Evolutionary conservation across 2,113 vertebrate species (phyloP).

Genomic region (Sebastes fasciatus): DNA sequence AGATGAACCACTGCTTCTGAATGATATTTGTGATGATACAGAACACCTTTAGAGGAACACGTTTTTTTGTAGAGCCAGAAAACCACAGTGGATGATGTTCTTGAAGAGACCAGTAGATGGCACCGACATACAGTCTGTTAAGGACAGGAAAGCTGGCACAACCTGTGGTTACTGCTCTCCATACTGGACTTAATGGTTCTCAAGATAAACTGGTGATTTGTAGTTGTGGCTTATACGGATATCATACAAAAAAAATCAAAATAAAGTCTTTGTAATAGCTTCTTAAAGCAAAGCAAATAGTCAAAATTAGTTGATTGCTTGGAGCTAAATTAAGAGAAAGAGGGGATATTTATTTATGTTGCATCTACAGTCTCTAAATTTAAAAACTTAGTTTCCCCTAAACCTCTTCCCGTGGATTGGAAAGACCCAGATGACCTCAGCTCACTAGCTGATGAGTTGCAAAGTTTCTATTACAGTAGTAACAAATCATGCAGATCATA

Average conservation of each 20-base stretch:
- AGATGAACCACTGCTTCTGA: neutral
- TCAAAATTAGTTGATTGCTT: neutral
- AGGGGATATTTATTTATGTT: neutral
- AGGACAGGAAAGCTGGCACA: neutral
- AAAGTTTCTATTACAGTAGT: neutral
- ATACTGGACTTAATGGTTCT: neutral
- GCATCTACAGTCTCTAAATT: neutral
- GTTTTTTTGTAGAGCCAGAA: neutral
- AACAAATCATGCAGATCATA: neutral
- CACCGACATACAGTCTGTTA: slow-evolving; percentile 19
- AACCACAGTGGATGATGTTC: neutral
- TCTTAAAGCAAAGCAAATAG: neutral
- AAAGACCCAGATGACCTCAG: neutral
- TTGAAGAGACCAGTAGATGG: slow-evolving; percentile 57
- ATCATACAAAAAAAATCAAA: neutral
- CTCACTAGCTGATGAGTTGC: neutral
- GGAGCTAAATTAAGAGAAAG: neutral
- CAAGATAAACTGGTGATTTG: neutral
- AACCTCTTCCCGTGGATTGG: neutral
- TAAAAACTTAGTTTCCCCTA: neutral
- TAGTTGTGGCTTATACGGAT: neutral
- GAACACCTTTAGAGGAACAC: neutral
- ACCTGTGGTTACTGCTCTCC: neutral
- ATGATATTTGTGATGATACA: neutral
- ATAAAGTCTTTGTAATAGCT: neutral